A percentile compares a stretch with the other conserved stretches of the same genome.
These are phyloP conservation scores for Phoxinus dragarum DNA, from an alignment of 2,797 vertebrate genomes.

Conservation along the genomic window DNA sequence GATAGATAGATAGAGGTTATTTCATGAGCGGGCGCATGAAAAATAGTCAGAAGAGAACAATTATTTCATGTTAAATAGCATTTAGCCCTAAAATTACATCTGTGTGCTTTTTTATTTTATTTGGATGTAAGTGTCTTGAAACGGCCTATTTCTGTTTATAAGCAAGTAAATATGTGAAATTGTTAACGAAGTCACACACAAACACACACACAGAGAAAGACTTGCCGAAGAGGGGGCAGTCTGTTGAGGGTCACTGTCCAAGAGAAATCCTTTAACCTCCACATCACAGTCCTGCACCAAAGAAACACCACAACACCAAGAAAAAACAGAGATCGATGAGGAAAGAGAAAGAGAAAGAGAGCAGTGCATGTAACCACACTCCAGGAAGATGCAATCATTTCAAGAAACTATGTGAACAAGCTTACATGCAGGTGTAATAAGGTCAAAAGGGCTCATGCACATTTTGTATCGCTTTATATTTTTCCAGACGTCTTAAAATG, in stretches of 20 bases:
- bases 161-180: neutral
- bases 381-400: neutral
- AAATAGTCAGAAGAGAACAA: neutral
- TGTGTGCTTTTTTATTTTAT: neutral
- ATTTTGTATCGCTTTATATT: neutral
- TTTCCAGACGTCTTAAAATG: neutral
- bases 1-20: neutral
- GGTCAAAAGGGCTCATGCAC: neutral
- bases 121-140: neutral
- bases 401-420: constrained; percentile 3
- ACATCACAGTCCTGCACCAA: constrained; percentile 53
- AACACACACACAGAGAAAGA: constrained; percentile 45
- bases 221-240: constrained; percentile 56
- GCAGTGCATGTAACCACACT: neutral
- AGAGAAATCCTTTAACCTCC: constrained; percentile 51
- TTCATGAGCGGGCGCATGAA: neutral
- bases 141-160: neutral
- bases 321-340: constrained; percentile 10
- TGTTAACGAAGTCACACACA: constrained; percentile 21
- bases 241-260: constrained; percentile 50
- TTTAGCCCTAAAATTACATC: neutral
- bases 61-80: neutral
- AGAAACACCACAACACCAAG: constrained; percentile 33
- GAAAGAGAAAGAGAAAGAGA: constrained; percentile 27
- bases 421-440: neutral